Base-by-base conservation (phyloP, 2,113 vertebrate species). In the Pygoscelis antarcticus region DNA sequence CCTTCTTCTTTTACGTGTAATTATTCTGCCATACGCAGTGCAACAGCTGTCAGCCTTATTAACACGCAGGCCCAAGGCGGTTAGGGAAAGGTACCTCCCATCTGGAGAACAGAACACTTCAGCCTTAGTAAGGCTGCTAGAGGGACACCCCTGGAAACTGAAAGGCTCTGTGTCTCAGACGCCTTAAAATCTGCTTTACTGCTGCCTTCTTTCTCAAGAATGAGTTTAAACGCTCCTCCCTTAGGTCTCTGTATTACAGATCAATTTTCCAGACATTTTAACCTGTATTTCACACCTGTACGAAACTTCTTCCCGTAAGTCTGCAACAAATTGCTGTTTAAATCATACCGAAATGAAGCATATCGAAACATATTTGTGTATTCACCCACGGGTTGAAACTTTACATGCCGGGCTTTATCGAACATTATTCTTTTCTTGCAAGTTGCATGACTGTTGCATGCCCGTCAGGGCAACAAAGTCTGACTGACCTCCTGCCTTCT, bases 11-110 rank as follows among this genome's bases (percentile, higher is more conserved):
- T 64, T 32, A 46, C 36, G 9, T 62, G 88, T 51, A 74, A 93
- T 89, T 93, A 65, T 46, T 81, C 51, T 92, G 87, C 87, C 75
- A 49, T 16, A n/a, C 93, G 87, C 87, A 93, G 88, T 30, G 29
- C 72, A 93, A 61, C 86, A 95, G 83, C 85, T 91, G 79, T 77
- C 91, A 80, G 79, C 54, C 66, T 61, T 8, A 11, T 20, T 19
- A 90, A 57, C 68, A 44, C 5, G 3, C 55, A 19, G 46, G 64
- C 64, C 42, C 66, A 21, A 12, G 76, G 76, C 7, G 1, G 16
- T n/a, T 14, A 22, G 68, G 85, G 71, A 57, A 65, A 76, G 2
- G n/a, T 1, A 25, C 30, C 40, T 90, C 84, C 83, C 82, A 61
- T 46, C 68, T 80, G 90, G 70, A 69, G 58, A 69, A 27, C 49